These are phyloP conservation scores for Aurelia aurita complex sp. Pacific DNA, from an alignment of 30 jellyfish, hydroid and myxozoan species.

Conservation along the genomic window DNA sequence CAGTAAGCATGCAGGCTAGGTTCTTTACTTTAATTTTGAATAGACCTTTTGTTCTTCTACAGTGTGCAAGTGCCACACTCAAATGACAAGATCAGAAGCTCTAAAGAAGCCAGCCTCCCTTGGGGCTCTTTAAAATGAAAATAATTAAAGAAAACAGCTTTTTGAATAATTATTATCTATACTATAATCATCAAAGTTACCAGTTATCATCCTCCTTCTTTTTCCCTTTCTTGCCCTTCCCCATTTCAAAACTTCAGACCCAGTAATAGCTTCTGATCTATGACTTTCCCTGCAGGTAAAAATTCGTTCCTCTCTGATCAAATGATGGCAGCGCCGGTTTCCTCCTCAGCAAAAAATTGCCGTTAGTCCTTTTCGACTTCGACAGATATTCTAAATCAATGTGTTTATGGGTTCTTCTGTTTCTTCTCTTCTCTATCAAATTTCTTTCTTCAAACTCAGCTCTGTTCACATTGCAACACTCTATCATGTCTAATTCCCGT, in stretches of 20 bases:
- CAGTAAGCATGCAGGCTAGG: no score
- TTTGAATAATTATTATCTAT: not conserved
- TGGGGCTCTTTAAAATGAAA: no score
- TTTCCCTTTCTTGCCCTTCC: slow-evolving; percentile 74
- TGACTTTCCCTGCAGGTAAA: no score
- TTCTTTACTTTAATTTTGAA: no score
- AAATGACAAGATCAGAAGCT: no score
- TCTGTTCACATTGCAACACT: slow-evolving; percentile 20
- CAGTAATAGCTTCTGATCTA: not conserved
- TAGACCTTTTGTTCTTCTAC: no score
- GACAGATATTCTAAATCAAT: not conserved
- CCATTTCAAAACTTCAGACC: slow-evolving; percentile 20
- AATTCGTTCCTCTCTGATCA: no score
- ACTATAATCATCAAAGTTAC: not conserved
- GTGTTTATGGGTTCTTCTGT: not conserved
- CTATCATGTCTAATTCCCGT: slow-evolving; percentile 15
- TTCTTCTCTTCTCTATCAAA: not conserved
- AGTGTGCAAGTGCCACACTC: no score
- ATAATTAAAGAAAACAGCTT: no score
- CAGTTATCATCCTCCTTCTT: slow-evolving; percentile 71
- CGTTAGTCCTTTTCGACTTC: not conserved
- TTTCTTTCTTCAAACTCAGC: not conserved
- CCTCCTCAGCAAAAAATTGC: no score
- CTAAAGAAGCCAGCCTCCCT: no score
- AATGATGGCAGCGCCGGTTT: no score